Evolutionary conservation across 2,888 invertebrate species (phyloP).

Genomic region (Aporophyla nigra): DNA sequence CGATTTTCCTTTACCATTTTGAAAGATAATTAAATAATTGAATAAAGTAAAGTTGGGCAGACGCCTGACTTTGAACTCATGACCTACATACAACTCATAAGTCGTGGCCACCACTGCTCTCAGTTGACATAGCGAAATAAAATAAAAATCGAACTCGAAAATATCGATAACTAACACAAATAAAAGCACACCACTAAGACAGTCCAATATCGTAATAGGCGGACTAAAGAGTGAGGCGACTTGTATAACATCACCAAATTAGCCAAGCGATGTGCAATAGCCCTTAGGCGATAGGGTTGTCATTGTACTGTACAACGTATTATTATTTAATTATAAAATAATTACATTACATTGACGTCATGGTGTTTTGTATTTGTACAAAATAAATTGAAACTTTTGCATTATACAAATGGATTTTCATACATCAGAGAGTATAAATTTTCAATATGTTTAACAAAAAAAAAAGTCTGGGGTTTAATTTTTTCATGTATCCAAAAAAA

Average conservation of each 20-base stretch:
- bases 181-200: conserved; percentile 72
- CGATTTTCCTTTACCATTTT: no score
- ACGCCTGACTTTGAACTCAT: no score
- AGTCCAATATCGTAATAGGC: conserved; percentile 89
- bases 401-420: not conserved
- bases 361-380: conserved; percentile 29
- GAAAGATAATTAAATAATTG: no score
- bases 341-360: conserved; percentile 57
- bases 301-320: conserved; percentile 55
- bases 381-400: conserved; percentile 17
- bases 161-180: conserved; percentile 43
- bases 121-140: no score
- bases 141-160: no score
- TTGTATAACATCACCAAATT: conserved; percentile 91
- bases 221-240: conserved; percentile 89
- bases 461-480: not conserved
- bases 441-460: not conserved
- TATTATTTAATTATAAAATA: conserved; percentile 52
- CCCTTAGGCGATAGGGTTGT: conserved; percentile 86
- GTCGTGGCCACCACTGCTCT: no score
- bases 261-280: conserved; percentile 87
- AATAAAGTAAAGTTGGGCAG: no score
- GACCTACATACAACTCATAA: no score
- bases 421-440: not conserved
- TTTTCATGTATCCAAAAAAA: not conserved